Base-by-base conservation (phyloP, 2,113 vertebrate genomes). In the Oncorhynchus mykiss region DNA sequence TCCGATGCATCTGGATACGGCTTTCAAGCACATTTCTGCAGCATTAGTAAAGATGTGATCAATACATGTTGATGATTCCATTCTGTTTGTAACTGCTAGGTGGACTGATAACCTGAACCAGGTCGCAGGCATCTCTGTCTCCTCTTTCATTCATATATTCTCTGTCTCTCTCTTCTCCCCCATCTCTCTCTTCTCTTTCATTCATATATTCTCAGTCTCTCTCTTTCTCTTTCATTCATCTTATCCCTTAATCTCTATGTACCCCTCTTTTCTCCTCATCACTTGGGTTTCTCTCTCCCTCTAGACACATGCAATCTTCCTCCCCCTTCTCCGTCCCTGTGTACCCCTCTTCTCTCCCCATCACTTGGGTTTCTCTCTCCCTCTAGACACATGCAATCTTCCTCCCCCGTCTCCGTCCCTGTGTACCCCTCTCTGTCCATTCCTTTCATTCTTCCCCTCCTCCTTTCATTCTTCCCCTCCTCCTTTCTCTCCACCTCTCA, bases 361-460 rank as follows among this genome's bases (percentile, higher is more conserved):
- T 29, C 71, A 49, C 34, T 73, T 71, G 29, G 54, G 54, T 24
- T 14, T 54, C 71, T 59, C 72, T 49, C 60, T 4, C 62, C 14
- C 72, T 16, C 62, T 27, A 31, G 18, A 24, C 14, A 45, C 24
- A n/a, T 27, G 27, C 25, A 3, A 27, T 27, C 27, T 13, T 59
- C 67, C 12, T 24, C 13, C 27, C 60, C 20, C 45, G 48, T 57
- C 27, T 51, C 71, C 66, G 5, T 34, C 31, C 31, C 29, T 31
- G 29, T 31, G 29, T 31, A 5, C 29, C 29, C 31, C 31, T 34
- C 68, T 79, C 72, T 84, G 82, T 73, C 80, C 81, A 78, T 73
- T 22, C 25, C 82, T 39, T 2, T 48, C 20, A 22, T n/a, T n/a
- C n/a, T 25, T 70, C 67, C 27, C 39, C n/a, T 83, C 74, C 31